These are phyloP conservation scores for Catalaphyllia jardinei DNA, from an alignment of 64 coral and sea anemone genomes.

Conservation along the genomic window DNA sequence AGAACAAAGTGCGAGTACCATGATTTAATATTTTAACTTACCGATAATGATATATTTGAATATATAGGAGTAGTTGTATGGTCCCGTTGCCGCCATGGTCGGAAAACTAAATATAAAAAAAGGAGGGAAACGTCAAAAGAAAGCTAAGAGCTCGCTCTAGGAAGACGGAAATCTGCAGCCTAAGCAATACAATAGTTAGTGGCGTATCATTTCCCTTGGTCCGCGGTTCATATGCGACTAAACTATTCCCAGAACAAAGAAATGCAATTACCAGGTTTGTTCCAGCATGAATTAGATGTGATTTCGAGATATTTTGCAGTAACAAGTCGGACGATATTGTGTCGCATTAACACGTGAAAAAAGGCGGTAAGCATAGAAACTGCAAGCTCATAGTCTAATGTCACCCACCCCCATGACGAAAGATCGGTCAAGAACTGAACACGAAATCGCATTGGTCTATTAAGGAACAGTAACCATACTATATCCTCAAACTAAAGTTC, in stretches of 20 bases:
- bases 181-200: not conserved
- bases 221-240: not conserved
- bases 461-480: not conserved
- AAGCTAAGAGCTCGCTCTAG: not conserved
- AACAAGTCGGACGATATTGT: not conserved
- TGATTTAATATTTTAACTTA: slow-evolving; percentile 34
- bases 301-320: not conserved
- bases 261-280: not conserved
- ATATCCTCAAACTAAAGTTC: not conserved
- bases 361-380: slow-evolving; percentile 16
- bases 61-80: slow-evolving; percentile 99
- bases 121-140: not conserved
- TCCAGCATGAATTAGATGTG: not conserved
- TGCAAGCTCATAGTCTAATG: not conserved
- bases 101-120: slow-evolving; percentile 31
- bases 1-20: not conserved
- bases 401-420: slow-evolving; percentile 5
- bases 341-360: slow-evolving; percentile 8
- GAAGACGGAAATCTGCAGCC: not conserved
- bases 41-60: slow-evolving; percentile 99
- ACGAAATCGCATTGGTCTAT: not conserved
- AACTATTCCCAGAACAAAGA: not conserved
- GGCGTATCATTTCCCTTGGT: not conserved
- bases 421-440: not conserved
- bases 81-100: slow-evolving; percentile 97